Evolutionary conservation across 2,888 invertebrate genomes (phyloP), one percentile per base, ranked within the genome.

Genomic region (Drosophila diplacantha): DNA sequence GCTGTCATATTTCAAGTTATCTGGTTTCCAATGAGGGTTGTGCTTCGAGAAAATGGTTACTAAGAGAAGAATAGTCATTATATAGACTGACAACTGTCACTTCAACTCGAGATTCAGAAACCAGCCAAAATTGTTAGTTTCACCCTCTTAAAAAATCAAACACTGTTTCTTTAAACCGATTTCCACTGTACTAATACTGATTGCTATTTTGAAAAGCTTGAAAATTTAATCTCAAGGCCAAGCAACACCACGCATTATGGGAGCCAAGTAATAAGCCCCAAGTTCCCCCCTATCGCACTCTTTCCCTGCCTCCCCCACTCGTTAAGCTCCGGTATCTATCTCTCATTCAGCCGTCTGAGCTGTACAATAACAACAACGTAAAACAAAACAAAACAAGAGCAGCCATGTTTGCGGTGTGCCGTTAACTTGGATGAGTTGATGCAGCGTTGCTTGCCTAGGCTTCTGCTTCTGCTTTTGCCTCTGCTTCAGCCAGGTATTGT

Each of bases 371-470:
- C 51, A 56, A 66, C 39, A 57, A 39, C 22, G 34, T 18, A 34
- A 20, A 46, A 49, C 39, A 43, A 26, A 64, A 54, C 65, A 54
- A 37, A 55, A 53, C 44, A 58, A 35, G 51, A 62, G 56, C 32
- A 55, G 56, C 34, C 56, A 64, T 64, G 64, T 56, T 64, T 64
- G 66, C 49, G 64, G 64, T 65, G 55, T 65, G 44, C 66, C 66
- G 64, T 64, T 64, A 64, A 65, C 64, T 65, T 65, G 66, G 66
- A 65, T 65, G 56, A 44, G 44, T 35, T 76, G 81, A 77, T 75
- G 78, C 75, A 75, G 82, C 41, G 34, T 44, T 29, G 52, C 66
- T 74, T 62, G 29, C 44, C 72, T 72, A 68, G 61, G 75, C 63
- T 69, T 53, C 56, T 24, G 39, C 41, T 12, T 7, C 55, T 18